Percentiles rank a stretch among this genome's conserved stretches.
Conservation (phyloP, 2,113 vertebrate genomes). For the Podarcis raffonei region DNA sequence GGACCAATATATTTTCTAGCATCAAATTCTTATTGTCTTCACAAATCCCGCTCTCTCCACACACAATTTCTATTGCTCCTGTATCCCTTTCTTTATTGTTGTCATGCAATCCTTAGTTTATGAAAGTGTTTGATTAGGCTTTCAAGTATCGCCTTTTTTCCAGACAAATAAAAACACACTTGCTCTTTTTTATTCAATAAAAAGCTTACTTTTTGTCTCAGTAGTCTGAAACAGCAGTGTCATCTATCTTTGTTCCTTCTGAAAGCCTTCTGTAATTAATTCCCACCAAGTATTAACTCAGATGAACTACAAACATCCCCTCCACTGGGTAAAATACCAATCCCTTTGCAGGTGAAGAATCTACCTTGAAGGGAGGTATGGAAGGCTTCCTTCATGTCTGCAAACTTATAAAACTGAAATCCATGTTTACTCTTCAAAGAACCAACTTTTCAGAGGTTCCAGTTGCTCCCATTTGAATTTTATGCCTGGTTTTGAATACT, state of each 20-base stretch:
- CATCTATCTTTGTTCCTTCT: neutral
- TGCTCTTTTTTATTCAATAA: neutral
- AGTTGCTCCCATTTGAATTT: too few relatives aligned
- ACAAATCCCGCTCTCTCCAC: neutral
- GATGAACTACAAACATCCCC: too few relatives aligned
- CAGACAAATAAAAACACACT: neutral
- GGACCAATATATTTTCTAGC: neutral
- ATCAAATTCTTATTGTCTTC: slow-evolving; percentile 14
- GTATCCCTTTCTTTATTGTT: neutral
- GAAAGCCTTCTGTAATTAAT: slow-evolving; percentile 1
- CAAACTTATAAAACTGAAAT: too few relatives aligned
- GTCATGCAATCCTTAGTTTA: slow-evolving; percentile 6
- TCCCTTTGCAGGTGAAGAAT: too few relatives aligned
- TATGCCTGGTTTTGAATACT: too few relatives aligned
- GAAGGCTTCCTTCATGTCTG: too few relatives aligned
- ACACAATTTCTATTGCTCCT: neutral
- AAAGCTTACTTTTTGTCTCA: neutral
- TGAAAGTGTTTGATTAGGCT: slow-evolving; percentile 7
- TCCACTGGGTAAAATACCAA: too few relatives aligned
- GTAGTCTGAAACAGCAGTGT: neutral
- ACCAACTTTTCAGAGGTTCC: too few relatives aligned
- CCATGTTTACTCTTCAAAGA: too few relatives aligned
- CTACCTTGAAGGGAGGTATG: too few relatives aligned
- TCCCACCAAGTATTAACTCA: too few relatives aligned
- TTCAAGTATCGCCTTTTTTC: neutral